Base-by-base conservation (phyloP, 92 coral and sea anemone genomes). In the Ricordea florida region DNA sequence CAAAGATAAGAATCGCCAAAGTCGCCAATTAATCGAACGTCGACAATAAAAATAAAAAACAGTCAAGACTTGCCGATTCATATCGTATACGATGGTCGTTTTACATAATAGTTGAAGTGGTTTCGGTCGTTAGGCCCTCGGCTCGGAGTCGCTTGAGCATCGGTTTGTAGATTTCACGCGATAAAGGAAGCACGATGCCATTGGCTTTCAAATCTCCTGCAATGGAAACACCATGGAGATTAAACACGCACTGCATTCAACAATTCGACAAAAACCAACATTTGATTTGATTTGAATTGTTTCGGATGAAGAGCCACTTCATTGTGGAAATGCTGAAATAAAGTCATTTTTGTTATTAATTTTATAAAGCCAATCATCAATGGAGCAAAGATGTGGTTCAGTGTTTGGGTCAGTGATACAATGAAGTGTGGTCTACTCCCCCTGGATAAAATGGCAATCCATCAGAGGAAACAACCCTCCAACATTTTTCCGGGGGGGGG, bases 141-240 rank as follows among this genome's bases (percentile, higher is more conserved):
- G 80, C 93, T 58, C 81, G 80, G 50, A 94, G 76, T 66, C 81
- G 79, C 48, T 86, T 84, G 18, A 94, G 79, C 17, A 94, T 28
- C 14, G 98, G 98, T 83, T 88, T 89, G 82, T 94, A 94, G 43
- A 94, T 87, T 67, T 82, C 89, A 30, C 97, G 94, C 35, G 55
- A 37, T 2, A 89, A 69, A 17, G 98, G 97, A 4, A 84, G 86
- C 3, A 91, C 93, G 10, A 94, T 83, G 6, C 98, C 98, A 6
- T 65, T 71, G 33, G 91, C 85, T 56, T 84, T 85, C 18, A 91
- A 45, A 48, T 84, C 92, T 31, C 98, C 98, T 94, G 81, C 6
- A 40, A 41, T 25, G 59, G 73, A 2, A 65, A 27, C 15, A 32
- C 3, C 14, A 4, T n/a, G 0, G 23, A 26, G 5, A 14, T 55